phyloP scores from a whole-genome alignment of 2,113 vertebrate genomes.

The Phasianus colchicus region DNA sequence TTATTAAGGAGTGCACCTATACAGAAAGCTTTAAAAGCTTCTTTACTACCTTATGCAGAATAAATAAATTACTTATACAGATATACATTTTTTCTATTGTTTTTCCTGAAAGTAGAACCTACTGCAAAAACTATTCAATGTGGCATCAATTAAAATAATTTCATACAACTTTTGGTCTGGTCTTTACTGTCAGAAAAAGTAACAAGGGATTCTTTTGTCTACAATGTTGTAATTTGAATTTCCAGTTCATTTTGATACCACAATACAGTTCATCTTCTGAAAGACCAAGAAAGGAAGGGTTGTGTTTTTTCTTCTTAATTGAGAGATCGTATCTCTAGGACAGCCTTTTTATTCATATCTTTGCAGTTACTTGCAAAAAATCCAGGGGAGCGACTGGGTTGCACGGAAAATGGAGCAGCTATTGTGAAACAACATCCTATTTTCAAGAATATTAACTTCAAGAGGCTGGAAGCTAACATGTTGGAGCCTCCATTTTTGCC shows the following conservation, averaged over 20 bases:
- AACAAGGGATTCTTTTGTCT: background rate
- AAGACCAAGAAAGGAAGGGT: background rate
- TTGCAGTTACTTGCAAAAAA: slow-evolving; percentile 88
- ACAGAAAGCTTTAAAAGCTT: background rate
- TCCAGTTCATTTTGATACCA: background rate
- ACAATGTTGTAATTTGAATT: background rate
- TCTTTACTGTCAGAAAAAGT: background rate
- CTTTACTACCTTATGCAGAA: background rate
- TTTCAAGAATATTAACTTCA: slow-evolving; percentile 93
- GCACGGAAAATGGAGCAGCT: slow-evolving; percentile 81
- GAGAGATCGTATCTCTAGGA: background rate
- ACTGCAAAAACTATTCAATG: background rate
- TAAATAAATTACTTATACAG: background rate
- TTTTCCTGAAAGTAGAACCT: background rate
- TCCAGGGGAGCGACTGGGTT: slow-evolving; percentile 86
- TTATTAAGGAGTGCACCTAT: background rate
- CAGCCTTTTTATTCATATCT: background rate
- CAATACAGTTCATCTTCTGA: background rate
- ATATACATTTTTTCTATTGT: too few species aligned
- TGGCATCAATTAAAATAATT: background rate
- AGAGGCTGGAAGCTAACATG: slow-evolving; percentile 90
- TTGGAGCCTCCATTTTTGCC: slow-evolving; percentile 91
- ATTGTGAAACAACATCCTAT: slow-evolving; percentile 88
- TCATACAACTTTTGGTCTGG: background rate
- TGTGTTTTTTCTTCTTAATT: background rate